Evolutionary conservation across 1,140 invertebrate species (phyloP).

Genomic region (Monochamus saltuarius): DNA sequence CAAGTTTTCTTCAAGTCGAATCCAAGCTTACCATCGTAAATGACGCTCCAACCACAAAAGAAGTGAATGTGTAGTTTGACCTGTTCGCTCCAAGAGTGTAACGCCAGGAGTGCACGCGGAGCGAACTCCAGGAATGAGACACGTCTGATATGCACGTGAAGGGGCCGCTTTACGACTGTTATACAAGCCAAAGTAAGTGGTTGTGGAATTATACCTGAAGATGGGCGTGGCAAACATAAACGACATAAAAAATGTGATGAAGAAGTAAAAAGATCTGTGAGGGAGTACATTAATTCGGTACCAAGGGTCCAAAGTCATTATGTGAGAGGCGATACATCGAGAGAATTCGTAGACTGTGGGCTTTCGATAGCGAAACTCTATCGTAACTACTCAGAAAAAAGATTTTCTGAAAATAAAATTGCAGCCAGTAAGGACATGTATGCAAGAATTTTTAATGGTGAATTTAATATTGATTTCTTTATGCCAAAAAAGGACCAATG

Average conservation of each 20-base stretch:
- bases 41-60: no score
- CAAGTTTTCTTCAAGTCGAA: no score
- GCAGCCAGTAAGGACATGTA: constrained; percentile 36
- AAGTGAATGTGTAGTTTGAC: no score
- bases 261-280: constrained; percentile 13
- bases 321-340: constrained; percentile 11
- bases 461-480: constrained; percentile 49
- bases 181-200: background rate
- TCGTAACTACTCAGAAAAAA: no score
- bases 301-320: constrained; percentile 14
- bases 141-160: no score
- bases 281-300: constrained; percentile 15
- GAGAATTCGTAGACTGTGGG: no score
- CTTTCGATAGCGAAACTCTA: no score
- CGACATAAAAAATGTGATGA: constrained; percentile 12
- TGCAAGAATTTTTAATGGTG: constrained; percentile 42
- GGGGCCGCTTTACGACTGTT: no score
- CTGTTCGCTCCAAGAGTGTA: no score
- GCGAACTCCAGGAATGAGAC: no score
- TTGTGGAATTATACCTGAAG: constrained; percentile 6
- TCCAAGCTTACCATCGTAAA: no score
- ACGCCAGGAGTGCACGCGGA: no score
- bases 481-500: constrained; percentile 52
- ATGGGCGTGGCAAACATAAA: constrained; percentile 18
- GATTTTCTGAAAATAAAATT: background rate